These are phyloP conservation scores for Fragum whitleyi DNA, from an alignment of 2,888 invertebrate species.

Conservation along the genomic window DNA sequence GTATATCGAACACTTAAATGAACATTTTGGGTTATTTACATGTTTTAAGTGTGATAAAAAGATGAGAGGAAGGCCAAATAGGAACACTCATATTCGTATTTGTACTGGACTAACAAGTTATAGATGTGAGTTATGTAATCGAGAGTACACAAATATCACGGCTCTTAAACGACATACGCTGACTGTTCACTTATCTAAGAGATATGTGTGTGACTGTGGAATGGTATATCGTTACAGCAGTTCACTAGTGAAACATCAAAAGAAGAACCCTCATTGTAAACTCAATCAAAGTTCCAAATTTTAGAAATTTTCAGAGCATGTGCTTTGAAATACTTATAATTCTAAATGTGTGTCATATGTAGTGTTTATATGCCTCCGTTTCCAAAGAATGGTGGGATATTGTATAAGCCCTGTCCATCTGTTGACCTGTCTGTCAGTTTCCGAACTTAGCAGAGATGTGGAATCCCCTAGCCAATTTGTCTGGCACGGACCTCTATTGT, in stretches of 20 bases:
- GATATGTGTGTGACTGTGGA: not conserved
- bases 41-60: conserved; percentile 13
- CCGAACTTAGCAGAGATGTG: too few relatives aligned
- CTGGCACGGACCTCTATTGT: too few relatives aligned
- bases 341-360: too few relatives aligned
- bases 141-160: not conserved
- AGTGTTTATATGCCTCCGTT: too few relatives aligned
- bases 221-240: not conserved
- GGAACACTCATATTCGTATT: not conserved
- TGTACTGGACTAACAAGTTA: not conserved
- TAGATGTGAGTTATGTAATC: conserved; percentile 1
- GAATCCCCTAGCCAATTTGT: too few relatives aligned
- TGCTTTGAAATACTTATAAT: too few relatives aligned
- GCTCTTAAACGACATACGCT: conserved; percentile 5
- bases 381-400: too few relatives aligned
- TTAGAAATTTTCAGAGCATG: too few relatives aligned
- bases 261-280: not conserved
- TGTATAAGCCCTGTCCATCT: too few relatives aligned
- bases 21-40: conserved; percentile 1
- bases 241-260: conserved; percentile 13
- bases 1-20: not conserved
- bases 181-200: not conserved
- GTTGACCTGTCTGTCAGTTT: too few relatives aligned
- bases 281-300: too few relatives aligned
- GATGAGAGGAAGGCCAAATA: conserved; percentile 6